These are phyloP conservation scores for Trachelus stipa DNA, from an alignment of 2,888 invertebrate genomes.

Conservation along the genomic window DNA sequence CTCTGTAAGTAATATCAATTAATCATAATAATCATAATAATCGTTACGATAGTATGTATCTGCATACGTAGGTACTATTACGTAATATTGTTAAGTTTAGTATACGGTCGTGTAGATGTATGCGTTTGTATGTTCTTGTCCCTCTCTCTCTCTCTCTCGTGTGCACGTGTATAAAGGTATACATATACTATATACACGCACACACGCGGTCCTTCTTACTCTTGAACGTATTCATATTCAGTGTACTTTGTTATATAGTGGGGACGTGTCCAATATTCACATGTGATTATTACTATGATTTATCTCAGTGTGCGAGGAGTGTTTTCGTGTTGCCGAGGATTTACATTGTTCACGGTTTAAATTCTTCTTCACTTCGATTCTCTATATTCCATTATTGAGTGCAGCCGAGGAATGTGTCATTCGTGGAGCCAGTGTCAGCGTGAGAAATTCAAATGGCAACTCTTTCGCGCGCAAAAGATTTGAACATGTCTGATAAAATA, in stretches of 20 bases:
- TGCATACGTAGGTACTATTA: slow-evolving; percentile 12
- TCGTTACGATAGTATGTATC: slow-evolving; percentile 23
- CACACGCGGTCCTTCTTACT: neutral
- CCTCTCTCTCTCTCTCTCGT: neutral
- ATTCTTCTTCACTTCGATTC: neutral
- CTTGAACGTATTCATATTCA: neutral
- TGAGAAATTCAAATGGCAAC: neutral
- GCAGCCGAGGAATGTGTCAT: slow-evolving; percentile 3
- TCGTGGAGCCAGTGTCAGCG: neutral
- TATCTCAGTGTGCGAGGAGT: neutral
- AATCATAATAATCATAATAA: slow-evolving; percentile 26
- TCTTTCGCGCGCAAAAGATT: neutral
- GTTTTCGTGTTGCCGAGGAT: neutral
- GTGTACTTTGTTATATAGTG: neutral
- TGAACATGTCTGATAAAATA: neutral
- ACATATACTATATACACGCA: neutral
- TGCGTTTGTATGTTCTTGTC: neutral
- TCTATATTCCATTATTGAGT: neutral
- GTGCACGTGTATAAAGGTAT: neutral
- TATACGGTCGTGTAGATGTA: slow-evolving; percentile 14
- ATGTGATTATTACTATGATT: neutral
- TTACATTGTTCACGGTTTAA: neutral
- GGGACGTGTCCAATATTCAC: slow-evolving; percentile 2
- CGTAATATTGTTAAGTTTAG: slow-evolving; percentile 16
- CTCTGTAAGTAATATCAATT: slow-evolving; percentile 21